Base-by-base conservation (phyloP, 2,797 vertebrate genomes). In the Borostomias antarcticus region DNA sequence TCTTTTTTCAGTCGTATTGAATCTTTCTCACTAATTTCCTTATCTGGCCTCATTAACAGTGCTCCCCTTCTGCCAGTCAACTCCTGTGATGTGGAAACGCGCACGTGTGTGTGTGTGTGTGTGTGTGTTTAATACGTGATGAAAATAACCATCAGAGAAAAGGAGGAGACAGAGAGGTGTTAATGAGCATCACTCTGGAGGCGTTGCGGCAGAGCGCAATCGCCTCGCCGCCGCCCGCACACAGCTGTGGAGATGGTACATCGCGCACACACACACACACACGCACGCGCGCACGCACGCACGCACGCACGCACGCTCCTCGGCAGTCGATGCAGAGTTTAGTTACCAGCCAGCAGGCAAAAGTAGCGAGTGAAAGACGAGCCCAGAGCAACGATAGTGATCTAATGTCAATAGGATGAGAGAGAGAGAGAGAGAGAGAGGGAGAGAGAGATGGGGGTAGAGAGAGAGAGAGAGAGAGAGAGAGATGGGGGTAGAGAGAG, bases 111-210 rank as follows among this genome's bases (percentile, higher is more conserved):
- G 35, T 40, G 37, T 40, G 1, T 40, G 37, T 40, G 37, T 13
- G 4, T 40, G 37, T 40, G 35, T 37, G 35, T 37, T 0, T 37
- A 13, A 37, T 43, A 17, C n/a, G 40, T 43, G 40, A 43, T 17
- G 15, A 1, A 43, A 43, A 43, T 43, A 43, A 43, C 40, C 40
- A n/a, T 43, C 40, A 43, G 40, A 43, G n/a, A 17, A 43, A 17
- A 17, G n/a, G 40, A 17, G 40, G 40, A n/a, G 40, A 43, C 5
- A 4, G 40, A 43, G 40, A 43, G 40, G 40, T 68, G 58, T 61
- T 30, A 65, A 74, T 69, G 76, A 82, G 73, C 80, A 77, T 82
- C 81, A 75, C 78, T 73, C 80, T 69, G 58, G 64, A 43, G 40
- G n/a, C n/a, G n/a, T n/a, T n/a, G n/a, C n/a, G n/a, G n/a, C n/a